A percentile compares a stretch with the other conserved stretches of the same genome.
Conservation (phyloP, 2,113 vertebrate species). For the Nymphicus hollandicus region DNA sequence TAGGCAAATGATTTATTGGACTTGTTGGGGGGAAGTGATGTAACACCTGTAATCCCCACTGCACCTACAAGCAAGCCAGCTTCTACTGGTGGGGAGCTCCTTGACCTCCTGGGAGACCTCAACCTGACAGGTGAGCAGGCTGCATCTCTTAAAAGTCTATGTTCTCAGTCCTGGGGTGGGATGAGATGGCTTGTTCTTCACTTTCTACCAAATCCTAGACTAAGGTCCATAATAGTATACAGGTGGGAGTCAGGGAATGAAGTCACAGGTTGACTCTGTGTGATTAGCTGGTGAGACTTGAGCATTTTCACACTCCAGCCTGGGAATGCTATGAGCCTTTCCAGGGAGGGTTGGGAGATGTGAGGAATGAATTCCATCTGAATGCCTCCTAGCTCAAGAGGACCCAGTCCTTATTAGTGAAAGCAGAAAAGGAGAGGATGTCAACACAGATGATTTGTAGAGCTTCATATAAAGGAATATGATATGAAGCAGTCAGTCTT, state of each 20-base stretch:
- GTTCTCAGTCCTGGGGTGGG: neutral
- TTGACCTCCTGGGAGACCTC: constrained; percentile 93
- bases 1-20: constrained; percentile 97
- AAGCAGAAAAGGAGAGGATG: neutral
- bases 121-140: constrained; percentile 83
- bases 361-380: no score
- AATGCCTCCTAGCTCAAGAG: no score
- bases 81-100: constrained; percentile 92
- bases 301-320: no score
- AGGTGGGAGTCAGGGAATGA: neutral
- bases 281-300: no score
- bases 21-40: constrained; percentile 89
- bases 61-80: constrained; percentile 85
- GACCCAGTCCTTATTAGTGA: no score
- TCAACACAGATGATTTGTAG: neutral
- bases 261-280: neutral
- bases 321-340: no score
- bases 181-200: neutral
- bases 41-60: constrained; percentile 90
- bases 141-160: neutral
- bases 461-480: neutral
- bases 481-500: neutral
- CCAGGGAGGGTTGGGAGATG: no score
- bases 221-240: neutral
- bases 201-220: neutral